Evolutionary conservation across 1,140 invertebrate species (phyloP).

Genomic region (Magallana gigas): DNA sequence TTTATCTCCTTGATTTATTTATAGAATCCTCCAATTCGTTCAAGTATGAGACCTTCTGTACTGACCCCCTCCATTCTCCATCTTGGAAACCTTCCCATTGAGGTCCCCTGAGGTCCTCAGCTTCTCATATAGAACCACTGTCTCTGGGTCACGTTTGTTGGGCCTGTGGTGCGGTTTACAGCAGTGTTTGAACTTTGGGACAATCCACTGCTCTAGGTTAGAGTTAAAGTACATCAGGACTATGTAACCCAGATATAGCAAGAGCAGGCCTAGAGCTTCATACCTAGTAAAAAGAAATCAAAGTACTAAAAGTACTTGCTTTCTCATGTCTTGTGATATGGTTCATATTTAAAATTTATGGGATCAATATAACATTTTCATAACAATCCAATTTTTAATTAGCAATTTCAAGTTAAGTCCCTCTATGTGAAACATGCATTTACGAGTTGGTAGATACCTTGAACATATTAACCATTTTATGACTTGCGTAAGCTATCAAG

Average conservation of each 20-base stretch:
- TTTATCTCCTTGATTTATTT: too few species aligned
- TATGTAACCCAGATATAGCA: slow-evolving; percentile 76
- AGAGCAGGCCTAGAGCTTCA: slow-evolving; percentile 73
- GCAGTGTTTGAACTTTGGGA: slow-evolving; percentile 61
- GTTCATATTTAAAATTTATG: too few species aligned
- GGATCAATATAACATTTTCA: too few species aligned
- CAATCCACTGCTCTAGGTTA: slow-evolving; percentile 68
- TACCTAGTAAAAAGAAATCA: slow-evolving; percentile 69
- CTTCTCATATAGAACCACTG: slow-evolving; percentile 68
- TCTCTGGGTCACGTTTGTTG: slow-evolving; percentile 44
- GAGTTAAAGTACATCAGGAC: slow-evolving; percentile 77
- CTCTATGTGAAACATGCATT: too few species aligned
- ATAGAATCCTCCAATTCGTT: too few species aligned
- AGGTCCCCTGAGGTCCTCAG: slow-evolving; percentile 40
- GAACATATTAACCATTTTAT: too few species aligned
- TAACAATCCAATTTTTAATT: too few species aligned
- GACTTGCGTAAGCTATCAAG: too few species aligned
- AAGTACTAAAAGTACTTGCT: not conserved
- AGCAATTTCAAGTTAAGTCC: too few species aligned
- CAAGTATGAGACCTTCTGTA: too few species aligned
- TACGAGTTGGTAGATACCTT: too few species aligned
- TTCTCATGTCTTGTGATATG: too few species aligned
- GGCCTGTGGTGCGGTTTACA: slow-evolving; percentile 33
- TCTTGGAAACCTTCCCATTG: slow-evolving; percentile 48
- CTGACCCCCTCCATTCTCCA: slow-evolving; percentile 3